Base-by-base conservation (phyloP, 2,888 invertebrate genomes). In the Pinctada fucata region DNA sequence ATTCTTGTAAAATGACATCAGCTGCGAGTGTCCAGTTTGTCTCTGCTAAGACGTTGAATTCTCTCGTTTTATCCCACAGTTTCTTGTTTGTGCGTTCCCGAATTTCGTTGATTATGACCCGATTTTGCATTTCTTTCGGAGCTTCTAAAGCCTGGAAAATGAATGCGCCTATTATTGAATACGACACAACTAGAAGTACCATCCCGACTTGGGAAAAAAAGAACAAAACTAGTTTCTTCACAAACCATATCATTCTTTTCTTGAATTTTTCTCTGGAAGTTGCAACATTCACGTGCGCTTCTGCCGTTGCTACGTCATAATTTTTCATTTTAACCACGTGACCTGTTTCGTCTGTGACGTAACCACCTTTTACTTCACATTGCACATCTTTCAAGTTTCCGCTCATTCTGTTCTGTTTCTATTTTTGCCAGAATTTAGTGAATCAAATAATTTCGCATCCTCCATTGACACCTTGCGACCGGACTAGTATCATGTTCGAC, bases 21-120 rank as follows among this genome's bases (percentile, higher is more conserved):
- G 98, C 96, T 92, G 97, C 96, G 84, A 95, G 95, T 0, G 96
- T 96, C 96, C 97, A 97, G 92, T 96, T 96, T 75, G 95, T 94
- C 91, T 96, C 95, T 92, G 96, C 96, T 3, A 97, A 93, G 10
- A 97, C 96, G 93, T 97, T 97, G 74, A 96, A 94, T 81, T 95
- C 95, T 91, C 96, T 95, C 95, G 95, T 97, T 82, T 97, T 96
- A 91, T 96, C 96, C 97, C 97, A 97, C 91, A 97, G 94, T 81
- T 79, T 63, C 31, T 83, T 67, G 13, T 85, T 77, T 31, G 81
- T 68, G 6, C 65, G 71, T 16, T 81, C 49, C 45, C 83, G 69
- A 5, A 81, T 31, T 1, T 78, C 72, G 64, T 68, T 66, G 63
- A 81, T 82, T 4, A 63, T 8, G 6, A 70, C 48, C 48, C 84